Evolutionary conservation across 2,797 vertebrate species (phyloP).

Genomic region (Peromyscus melanophrys): DNA sequence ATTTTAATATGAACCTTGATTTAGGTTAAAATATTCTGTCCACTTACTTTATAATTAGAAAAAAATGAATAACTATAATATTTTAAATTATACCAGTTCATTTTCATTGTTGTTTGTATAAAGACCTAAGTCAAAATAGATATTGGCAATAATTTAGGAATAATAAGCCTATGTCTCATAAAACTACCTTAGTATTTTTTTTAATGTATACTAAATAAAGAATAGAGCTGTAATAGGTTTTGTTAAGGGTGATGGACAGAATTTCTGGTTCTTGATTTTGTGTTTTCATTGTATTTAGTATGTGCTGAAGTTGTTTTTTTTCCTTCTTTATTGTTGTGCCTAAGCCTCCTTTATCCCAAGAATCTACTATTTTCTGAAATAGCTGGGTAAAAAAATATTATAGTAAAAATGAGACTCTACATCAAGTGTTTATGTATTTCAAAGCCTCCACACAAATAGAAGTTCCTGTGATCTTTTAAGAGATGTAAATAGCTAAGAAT

Average conservation of each 20-base stretch:
- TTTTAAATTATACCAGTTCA: background rate
- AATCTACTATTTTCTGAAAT: background rate
- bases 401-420: background rate
- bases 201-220: background rate
- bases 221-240: background rate
- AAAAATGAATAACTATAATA: background rate
- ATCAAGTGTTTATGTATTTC: background rate
- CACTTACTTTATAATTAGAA: background rate
- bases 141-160: background rate
- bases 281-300: constrained; percentile 15
- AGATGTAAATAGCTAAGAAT: constrained; percentile 8
- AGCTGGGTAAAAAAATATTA: constrained; percentile 6
- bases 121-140: background rate
- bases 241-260: background rate
- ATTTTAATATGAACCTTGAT: background rate
- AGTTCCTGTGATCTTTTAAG: background rate
- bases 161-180: background rate
- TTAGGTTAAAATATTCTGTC: background rate
- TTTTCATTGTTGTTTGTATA: background rate
- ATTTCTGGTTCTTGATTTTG: background rate
- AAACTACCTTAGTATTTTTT: background rate
- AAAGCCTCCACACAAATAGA: background rate
- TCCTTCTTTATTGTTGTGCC: background rate
- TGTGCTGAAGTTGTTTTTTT: background rate
- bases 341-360: background rate